These are phyloP conservation scores for Drosophila equinoxialis DNA, from an alignment of 1,140 invertebrate species.

Conservation along the genomic window DNA sequence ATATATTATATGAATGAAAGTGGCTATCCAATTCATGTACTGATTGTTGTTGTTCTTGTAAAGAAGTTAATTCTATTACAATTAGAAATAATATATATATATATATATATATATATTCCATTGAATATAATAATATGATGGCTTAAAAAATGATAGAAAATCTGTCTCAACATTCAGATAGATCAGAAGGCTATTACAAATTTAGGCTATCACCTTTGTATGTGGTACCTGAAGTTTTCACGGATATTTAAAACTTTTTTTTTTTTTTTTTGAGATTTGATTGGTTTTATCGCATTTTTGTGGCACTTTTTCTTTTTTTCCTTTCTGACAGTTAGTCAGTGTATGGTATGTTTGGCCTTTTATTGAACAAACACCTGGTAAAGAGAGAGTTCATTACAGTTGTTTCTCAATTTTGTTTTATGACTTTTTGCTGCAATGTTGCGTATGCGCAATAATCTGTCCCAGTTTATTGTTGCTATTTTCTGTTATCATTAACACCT, in stretches of 20 bases:
- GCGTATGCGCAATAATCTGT: conserved; percentile 63
- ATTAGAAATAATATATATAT: too few species aligned
- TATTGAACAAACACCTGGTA: conserved; percentile 70
- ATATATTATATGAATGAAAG: too few species aligned
- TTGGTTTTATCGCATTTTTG: conserved; percentile 21
- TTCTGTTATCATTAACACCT: conserved; percentile 54
- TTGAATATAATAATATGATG: too few species aligned
- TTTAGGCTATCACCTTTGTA: too few species aligned
- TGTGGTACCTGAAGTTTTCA: too few species aligned
- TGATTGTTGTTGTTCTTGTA: not conserved
- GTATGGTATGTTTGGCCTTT: conserved; percentile 40
- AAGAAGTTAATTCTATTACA: too few species aligned
- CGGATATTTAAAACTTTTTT: not conserved
- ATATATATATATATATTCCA: too few species aligned
- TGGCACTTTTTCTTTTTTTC: not conserved
- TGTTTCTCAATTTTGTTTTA: conserved; percentile 47
- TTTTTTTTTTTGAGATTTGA: not conserved
- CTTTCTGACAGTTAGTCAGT: conserved; percentile 7
- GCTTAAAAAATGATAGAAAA: too few species aligned
- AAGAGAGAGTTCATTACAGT: not conserved
- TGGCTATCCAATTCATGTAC: too few species aligned
- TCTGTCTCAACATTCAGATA: too few species aligned
- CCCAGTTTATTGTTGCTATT: conserved; percentile 46
- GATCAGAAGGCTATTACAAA: too few species aligned
- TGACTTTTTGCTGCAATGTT: conserved; percentile 50